phyloP scores from a whole-genome alignment of 2,797 vertebrate species.

The Spea hammondii region DNA sequence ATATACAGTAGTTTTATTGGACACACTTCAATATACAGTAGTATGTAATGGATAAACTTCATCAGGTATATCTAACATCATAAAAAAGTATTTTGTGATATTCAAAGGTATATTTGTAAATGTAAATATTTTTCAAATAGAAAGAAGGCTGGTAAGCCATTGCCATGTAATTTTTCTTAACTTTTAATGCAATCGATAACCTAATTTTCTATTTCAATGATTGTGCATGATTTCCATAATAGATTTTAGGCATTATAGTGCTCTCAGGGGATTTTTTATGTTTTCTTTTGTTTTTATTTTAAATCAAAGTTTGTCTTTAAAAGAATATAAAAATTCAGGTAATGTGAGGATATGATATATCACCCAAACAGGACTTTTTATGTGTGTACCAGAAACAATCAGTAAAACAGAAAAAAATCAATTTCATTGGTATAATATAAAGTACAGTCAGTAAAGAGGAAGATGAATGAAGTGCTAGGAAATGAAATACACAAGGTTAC shows the following conservation, averaged over 20 bases:
- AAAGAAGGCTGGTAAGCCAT: conserved; percentile 4
- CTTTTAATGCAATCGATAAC: conserved; percentile 33
- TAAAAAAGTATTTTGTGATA: neutral
- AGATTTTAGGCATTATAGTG: neutral
- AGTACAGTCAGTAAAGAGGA: neutral
- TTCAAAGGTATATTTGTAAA: neutral
- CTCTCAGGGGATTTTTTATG: conserved; percentile 22
- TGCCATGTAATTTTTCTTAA: conserved; percentile 31
- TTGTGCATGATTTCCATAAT: conserved; percentile 25
- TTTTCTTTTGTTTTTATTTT: neutral
- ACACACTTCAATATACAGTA: too few species aligned
- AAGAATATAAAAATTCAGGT: neutral
- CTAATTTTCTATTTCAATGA: conserved; percentile 18
- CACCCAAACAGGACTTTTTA: neutral
- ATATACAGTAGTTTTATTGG: too few species aligned
- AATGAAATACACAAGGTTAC: neutral
- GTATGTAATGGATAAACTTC: neutral
- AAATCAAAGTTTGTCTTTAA: neutral
- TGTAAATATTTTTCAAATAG: conserved; percentile 9
- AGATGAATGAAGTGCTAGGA: neutral
- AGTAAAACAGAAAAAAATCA: neutral
- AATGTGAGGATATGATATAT: conserved; percentile 1
- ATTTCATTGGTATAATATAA: neutral
- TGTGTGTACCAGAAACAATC: neutral
- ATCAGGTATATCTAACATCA: neutral